phyloP scores from a whole-genome alignment of 2,113 vertebrate genomes.

The Halichoerus grypus region DNA sequence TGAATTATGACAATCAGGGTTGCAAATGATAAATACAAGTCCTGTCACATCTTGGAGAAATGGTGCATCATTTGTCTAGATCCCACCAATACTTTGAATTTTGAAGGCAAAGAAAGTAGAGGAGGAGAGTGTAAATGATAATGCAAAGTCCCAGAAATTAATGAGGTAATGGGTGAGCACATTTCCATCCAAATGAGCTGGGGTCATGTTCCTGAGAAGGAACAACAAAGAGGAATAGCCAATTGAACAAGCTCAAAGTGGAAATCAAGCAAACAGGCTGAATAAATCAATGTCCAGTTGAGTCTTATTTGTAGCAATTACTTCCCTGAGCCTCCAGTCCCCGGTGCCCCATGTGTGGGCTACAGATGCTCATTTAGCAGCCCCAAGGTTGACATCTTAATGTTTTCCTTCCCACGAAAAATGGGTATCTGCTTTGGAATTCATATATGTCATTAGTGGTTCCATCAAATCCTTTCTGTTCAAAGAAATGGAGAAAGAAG shows the following conservation, averaged over 20 bases:
- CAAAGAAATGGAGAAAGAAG: background rate
- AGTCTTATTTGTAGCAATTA: slow-evolving; percentile 76
- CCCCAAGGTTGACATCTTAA: slow-evolving; percentile 58
- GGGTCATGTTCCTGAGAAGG: slow-evolving; percentile 50
- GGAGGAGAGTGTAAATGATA: background rate
- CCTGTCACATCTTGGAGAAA: slow-evolving; percentile 22
- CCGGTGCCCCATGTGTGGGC: background rate
- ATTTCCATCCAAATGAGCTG: slow-evolving; percentile 68
- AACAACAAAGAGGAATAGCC: slow-evolving; percentile 38
- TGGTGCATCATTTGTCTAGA: background rate
- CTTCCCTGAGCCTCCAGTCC: slow-evolving; percentile 27
- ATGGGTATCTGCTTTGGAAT: slow-evolving; percentile 52
- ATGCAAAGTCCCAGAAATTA: slow-evolving; percentile 60
- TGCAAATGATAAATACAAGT: background rate
- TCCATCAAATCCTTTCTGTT: slow-evolving; percentile 35
- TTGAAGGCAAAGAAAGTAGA: background rate
- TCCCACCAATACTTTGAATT: slow-evolving; percentile 48
- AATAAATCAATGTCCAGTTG: slow-evolving; percentile 76
- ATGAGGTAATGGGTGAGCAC: slow-evolving; percentile 64
- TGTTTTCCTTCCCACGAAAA: slow-evolving; percentile 62
- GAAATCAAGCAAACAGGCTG: slow-evolving; percentile 67
- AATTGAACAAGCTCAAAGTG: slow-evolving; percentile 61
- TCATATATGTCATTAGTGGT: slow-evolving; percentile 46
- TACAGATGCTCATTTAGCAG: slow-evolving; percentile 54
- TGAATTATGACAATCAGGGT: background rate